A percentile compares a stretch with the other conserved stretches of the same genome.
Conservation (phyloP, 1,140 invertebrate genomes). For the Leptinotarsa lineolata region DNA sequence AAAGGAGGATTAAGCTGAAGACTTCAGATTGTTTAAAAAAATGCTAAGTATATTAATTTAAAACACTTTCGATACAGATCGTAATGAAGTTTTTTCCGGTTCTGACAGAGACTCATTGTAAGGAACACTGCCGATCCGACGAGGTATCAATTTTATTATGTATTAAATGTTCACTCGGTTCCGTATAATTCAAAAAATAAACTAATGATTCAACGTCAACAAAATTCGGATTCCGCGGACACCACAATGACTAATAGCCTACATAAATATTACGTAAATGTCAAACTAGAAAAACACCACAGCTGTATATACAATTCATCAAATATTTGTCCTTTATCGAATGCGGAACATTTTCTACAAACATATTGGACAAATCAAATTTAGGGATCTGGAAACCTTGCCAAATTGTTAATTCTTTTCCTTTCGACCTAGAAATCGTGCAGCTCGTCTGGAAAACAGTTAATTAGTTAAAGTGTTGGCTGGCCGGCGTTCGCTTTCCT, state of each 20-base stretch:
- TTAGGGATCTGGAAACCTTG: neutral
- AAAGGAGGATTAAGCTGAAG: too few species aligned
- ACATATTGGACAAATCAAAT: slow-evolving; percentile 6
- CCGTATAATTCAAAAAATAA: too few species aligned
- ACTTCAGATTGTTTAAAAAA: too few species aligned
- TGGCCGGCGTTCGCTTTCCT: neutral
- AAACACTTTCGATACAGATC: too few species aligned
- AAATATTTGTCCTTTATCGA: neutral
- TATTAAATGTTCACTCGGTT: too few species aligned
- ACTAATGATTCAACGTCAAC: neutral
- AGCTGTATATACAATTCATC: neutral
- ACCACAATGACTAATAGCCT: neutral
- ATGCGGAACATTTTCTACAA: neutral
- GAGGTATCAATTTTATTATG: too few species aligned
- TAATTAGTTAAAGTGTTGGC: slow-evolving; percentile 8
- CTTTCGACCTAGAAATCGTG: neutral
- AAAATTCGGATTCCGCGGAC: neutral
- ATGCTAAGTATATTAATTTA: too few species aligned
- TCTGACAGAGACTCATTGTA: too few species aligned
- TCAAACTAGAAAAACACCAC: neutral
- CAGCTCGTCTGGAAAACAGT: neutral
- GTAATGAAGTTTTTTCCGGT: too few species aligned
- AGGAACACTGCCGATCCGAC: too few species aligned
- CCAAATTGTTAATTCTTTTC: neutral
- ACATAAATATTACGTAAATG: neutral